Conservation (phyloP, 2,888 invertebrate species). For the Epsilonema sp. region DNA sequence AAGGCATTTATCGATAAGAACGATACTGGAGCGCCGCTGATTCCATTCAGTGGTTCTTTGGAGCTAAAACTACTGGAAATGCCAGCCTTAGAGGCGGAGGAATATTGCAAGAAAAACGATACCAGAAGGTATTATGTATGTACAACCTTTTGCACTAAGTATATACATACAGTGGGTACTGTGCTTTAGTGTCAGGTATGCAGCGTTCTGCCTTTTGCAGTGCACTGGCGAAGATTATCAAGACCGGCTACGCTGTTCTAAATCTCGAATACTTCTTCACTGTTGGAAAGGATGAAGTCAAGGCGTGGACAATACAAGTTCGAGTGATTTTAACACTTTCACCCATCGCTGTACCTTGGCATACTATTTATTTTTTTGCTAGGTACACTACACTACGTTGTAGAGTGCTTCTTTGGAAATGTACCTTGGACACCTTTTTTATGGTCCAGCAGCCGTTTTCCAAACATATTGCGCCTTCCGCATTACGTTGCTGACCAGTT, state of each 20-base stretch:
- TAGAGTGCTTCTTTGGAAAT: no score
- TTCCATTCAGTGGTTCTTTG: slow-evolving; percentile 84
- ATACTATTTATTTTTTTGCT: background rate
- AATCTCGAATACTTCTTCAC: slow-evolving; percentile 93
- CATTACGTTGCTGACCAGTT: no score
- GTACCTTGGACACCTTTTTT: no score
- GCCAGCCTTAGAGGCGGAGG: slow-evolving; percentile 49
- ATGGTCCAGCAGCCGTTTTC: no score
- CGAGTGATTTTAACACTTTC: background rate
- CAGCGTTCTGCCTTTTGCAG: slow-evolving; percentile 31
- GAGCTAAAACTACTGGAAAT: slow-evolving; percentile 69
- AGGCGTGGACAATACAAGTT: slow-evolving; percentile 94
- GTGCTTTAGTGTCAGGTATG: no score
- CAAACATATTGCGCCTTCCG: no score
- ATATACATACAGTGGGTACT: no score
- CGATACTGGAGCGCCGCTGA: slow-evolving; percentile 74
- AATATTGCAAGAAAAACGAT: slow-evolving; percentile 59
- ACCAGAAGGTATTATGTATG: slow-evolving; percentile 63
- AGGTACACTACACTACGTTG: no score
- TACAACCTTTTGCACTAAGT: no score
- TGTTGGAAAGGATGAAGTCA: slow-evolving; percentile 82
- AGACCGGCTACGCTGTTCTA: slow-evolving; percentile 79
- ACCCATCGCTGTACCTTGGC: background rate
- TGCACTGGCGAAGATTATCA: slow-evolving; percentile 80
- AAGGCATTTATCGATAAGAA: slow-evolving; percentile 97